Evolutionary conservation across 1,140 invertebrate species (phyloP).

Genomic region (Paraescarpia echinospica): DNA sequence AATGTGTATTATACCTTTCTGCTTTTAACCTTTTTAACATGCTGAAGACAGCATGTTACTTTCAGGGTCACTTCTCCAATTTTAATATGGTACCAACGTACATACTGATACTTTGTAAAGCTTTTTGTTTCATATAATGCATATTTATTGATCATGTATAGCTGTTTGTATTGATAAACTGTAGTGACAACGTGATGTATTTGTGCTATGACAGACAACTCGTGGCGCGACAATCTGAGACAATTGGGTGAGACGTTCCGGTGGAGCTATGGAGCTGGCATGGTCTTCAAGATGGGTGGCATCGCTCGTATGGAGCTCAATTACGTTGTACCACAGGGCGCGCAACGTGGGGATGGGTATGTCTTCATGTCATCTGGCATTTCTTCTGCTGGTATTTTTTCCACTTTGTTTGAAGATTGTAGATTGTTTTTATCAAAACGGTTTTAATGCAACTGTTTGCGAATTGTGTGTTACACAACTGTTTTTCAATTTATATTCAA

Average conservation of each 20-base stretch:
- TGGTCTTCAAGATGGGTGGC: conserved; percentile 76
- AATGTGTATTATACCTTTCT: too few species aligned
- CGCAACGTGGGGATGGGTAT: conserved; percentile 61
- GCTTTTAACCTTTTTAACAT: too few species aligned
- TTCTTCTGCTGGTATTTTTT: neutral
- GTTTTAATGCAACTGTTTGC: too few species aligned
- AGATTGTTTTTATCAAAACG: neutral
- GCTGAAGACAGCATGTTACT: too few species aligned
- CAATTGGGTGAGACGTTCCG: conserved; percentile 50
- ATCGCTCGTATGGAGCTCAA: conserved; percentile 83
- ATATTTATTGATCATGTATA: neutral
- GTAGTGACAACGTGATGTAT: neutral
- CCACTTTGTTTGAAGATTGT: neutral
- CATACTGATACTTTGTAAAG: too few species aligned
- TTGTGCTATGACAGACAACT: neutral
- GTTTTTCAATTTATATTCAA: too few species aligned
- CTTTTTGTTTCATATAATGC: too few species aligned
- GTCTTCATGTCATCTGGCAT: neutral
- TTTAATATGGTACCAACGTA: too few species aligned
- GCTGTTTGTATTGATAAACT: neutral
- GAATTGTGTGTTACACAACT: too few species aligned
- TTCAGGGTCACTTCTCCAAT: too few species aligned
- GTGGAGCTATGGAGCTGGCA: conserved; percentile 71
- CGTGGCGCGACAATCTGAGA: conserved; percentile 14
- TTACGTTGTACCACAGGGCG: conserved; percentile 72